These are phyloP conservation scores for Caenorhabditis sulstoni DNA, from an alignment of 2,888 invertebrate species.

Conservation along the genomic window DNA sequence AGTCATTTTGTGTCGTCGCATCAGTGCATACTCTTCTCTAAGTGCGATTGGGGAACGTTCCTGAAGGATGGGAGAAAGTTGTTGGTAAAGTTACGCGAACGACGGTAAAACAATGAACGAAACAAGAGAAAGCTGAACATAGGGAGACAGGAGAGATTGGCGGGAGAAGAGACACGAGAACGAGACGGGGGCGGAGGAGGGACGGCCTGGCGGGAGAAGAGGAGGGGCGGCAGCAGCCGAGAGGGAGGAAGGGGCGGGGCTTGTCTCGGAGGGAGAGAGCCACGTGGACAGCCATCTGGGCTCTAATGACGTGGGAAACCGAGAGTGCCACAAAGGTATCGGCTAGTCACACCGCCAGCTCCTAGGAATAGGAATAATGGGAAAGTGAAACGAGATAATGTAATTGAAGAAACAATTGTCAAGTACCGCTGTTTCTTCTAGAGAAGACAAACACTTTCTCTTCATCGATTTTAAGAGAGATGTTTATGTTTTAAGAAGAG, in stretches of 20 bases:
- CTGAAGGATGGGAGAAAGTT: conserved; percentile 11
- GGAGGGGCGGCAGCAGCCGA: conserved; percentile 26
- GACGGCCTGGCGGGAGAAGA: conserved; percentile 24
- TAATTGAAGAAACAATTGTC: no score
- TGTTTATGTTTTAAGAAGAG: no score
- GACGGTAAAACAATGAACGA: conserved; percentile 17
- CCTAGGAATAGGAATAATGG: neutral
- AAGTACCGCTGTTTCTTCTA: no score
- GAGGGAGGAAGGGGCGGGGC: conserved; percentile 24
- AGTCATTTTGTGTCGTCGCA: conserved; percentile 39
- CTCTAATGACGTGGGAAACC: conserved; percentile 49
- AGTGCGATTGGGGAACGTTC: conserved; percentile 10
- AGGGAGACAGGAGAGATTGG: conserved; percentile 9
- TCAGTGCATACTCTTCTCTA: conserved; percentile 48
- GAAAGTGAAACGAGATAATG: neutral
- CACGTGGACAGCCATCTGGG: conserved; percentile 49
- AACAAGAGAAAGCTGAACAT: conserved; percentile 32
- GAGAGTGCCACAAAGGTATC: conserved; percentile 8
- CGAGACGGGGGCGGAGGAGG: conserved; percentile 31
- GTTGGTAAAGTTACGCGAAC: conserved; percentile 3
- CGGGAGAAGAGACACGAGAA: conserved; percentile 49
- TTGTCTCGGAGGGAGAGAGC: conserved; percentile 6
- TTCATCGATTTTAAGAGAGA: no score
- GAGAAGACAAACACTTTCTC: no score
- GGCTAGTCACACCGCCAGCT: conserved; percentile 6